Conservation (phyloP, 2,797 vertebrate species). For the Gastrophryne carolinensis region DNA sequence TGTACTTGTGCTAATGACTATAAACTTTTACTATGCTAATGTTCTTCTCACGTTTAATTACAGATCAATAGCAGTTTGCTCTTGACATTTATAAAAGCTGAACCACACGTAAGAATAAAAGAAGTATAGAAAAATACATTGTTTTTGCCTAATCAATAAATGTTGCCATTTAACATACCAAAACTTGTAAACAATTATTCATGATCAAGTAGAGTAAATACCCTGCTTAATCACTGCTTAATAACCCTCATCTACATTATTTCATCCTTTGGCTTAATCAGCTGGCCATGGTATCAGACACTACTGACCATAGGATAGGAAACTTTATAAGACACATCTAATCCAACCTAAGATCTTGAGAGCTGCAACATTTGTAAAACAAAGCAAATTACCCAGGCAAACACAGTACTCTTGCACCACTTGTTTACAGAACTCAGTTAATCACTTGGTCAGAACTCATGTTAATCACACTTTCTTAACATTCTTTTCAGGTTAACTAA, state of each 20-base stretch:
- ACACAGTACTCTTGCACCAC: no score
- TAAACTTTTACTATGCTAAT: slow-evolving; percentile 85
- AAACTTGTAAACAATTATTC: slow-evolving; percentile 81
- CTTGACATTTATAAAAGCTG: slow-evolving; percentile 88
- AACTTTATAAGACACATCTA: no score
- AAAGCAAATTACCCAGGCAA: no score
- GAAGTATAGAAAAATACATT: slow-evolving; percentile 85
- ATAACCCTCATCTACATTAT: slow-evolving; percentile 63
- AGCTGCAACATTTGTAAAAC: no score
- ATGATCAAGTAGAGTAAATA: slow-evolving; percentile 81
- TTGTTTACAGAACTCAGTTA: no score
- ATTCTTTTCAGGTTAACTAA: no score
- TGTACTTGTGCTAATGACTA: slow-evolving; percentile 76
- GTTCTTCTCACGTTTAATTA: slow-evolving; percentile 89
- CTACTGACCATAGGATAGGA: no score
- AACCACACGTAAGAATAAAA: slow-evolving; percentile 84
- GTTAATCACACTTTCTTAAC: no score
- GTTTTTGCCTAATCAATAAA: slow-evolving; percentile 87
- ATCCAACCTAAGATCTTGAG: no score
- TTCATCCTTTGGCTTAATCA: no score
- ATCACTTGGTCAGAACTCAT: no score
- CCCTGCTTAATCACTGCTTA: slow-evolving; percentile 82
- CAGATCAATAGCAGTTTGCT: slow-evolving; percentile 89
- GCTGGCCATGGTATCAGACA: no score
- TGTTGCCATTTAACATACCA: slow-evolving; percentile 88